Evolutionary conservation across 2,113 vertebrate genomes (phyloP).

Genomic region (Ranitomeya variabilis): DNA sequence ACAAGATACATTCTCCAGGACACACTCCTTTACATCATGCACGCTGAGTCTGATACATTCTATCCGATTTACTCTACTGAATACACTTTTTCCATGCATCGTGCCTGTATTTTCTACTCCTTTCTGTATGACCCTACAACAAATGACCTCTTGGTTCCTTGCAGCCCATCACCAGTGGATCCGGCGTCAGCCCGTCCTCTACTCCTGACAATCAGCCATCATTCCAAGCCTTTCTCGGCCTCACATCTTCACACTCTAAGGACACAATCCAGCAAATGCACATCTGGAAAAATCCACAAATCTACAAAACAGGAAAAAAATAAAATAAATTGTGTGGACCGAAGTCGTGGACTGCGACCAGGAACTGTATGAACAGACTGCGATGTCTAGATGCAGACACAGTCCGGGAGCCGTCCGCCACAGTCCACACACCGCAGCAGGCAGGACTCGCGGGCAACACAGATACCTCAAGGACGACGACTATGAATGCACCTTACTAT

Average conservation of each 20-base stretch:
- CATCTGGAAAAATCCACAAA: background rate
- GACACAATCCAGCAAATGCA: background rate
- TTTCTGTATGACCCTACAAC: background rate
- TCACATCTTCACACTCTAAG: background rate
- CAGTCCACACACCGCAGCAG: background rate
- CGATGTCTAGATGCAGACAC: background rate
- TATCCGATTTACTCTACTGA: too few relatives aligned
- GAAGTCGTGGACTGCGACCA: background rate
- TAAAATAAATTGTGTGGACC: background rate
- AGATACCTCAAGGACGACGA: constrained; percentile 21
- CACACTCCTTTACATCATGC: too few relatives aligned
- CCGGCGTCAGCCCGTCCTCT: constrained; percentile 63
- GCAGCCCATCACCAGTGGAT: constrained; percentile 73
- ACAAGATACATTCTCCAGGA: too few relatives aligned
- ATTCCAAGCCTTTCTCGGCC: background rate
- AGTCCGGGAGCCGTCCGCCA: background rate
- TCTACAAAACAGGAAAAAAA: background rate
- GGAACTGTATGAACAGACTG: background rate
- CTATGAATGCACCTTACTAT: constrained; percentile 58
- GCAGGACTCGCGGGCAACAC: background rate
- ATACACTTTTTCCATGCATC: too few relatives aligned
- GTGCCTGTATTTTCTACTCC: too few relatives aligned
- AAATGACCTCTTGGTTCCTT: constrained; percentile 30
- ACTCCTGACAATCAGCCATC: constrained; percentile 64
- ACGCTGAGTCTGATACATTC: too few relatives aligned